Evolutionary conservation across 2,797 vertebrate genomes (phyloP).

Genomic region (Rhodeus uyekii): DNA sequence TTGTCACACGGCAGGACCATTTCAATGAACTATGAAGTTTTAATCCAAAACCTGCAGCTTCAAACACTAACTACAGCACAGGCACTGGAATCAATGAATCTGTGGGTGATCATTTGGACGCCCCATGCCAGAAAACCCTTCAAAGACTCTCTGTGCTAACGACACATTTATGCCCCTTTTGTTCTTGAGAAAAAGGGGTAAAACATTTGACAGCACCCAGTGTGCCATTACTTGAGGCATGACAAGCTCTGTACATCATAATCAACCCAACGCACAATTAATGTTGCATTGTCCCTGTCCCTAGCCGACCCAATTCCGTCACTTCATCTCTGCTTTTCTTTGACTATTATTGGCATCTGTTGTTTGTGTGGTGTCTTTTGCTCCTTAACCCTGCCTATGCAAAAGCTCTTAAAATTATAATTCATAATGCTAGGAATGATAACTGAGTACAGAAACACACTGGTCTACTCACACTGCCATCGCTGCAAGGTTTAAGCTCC

Average conservation of each 20-base stretch:
- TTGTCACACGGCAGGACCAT: background rate
- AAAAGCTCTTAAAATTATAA: background rate
- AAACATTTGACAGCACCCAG: constrained; percentile 23
- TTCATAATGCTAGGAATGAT: background rate
- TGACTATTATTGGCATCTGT: constrained; percentile 13
- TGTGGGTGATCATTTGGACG: background rate
- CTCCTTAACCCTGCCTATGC: background rate
- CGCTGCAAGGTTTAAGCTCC: constrained; percentile 88
- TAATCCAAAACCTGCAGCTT: background rate
- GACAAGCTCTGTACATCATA: constrained; percentile 6
- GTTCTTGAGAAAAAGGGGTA: background rate
- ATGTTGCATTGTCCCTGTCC: constrained; percentile 70
- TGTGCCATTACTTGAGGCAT: constrained; percentile 10
- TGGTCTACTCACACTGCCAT: constrained; percentile 82
- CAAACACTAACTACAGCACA: background rate
- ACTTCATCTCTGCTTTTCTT: constrained; percentile 26
- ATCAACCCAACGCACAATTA: constrained; percentile 58
- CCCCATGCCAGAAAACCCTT: background rate
- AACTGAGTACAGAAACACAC: background rate
- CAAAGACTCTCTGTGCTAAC: background rate
- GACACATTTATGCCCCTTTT: background rate
- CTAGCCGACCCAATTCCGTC: constrained; percentile 46
- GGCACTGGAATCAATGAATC: background rate
- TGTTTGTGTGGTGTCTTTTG: background rate
- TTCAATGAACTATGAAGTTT: background rate